Evolutionary conservation across 2,113 vertebrate species (phyloP).

Genomic region (Cervus canadensis): DNA sequence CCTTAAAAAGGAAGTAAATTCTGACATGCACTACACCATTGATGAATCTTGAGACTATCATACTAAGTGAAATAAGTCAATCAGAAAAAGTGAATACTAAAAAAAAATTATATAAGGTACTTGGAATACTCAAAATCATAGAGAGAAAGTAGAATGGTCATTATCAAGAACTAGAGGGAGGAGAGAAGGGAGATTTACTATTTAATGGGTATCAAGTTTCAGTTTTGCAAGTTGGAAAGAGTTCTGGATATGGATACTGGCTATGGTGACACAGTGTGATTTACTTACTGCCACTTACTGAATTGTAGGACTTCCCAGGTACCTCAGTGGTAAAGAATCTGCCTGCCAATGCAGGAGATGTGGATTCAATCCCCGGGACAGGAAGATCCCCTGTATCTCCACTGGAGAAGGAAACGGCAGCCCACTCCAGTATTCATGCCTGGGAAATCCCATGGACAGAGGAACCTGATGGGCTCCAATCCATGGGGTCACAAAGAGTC

Average conservation of each 20-base stretch:
- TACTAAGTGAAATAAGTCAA: neutral
- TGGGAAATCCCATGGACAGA: neutral
- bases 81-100: neutral
- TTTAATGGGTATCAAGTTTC: neutral
- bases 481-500: neutral
- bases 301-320: neutral
- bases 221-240: neutral
- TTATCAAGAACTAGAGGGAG: neutral
- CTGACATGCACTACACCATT: neutral
- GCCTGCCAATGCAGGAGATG: neutral
- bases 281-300: neutral
- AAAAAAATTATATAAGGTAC: neutral
- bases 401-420: neutral
- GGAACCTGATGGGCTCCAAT: neutral
- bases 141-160: neutral
- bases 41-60: neutral
- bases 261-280: neutral
- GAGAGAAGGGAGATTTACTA: neutral
- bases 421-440: neutral
- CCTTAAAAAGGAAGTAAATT: neutral
- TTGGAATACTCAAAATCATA: neutral
- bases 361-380: rapidly evolving
- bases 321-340: neutral
- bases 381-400: neutral
- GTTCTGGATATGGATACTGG: neutral